These are phyloP conservation scores for Latrodectus hesperus DNA, from an alignment of 2,888 invertebrate species.

Conservation along the genomic window DNA sequence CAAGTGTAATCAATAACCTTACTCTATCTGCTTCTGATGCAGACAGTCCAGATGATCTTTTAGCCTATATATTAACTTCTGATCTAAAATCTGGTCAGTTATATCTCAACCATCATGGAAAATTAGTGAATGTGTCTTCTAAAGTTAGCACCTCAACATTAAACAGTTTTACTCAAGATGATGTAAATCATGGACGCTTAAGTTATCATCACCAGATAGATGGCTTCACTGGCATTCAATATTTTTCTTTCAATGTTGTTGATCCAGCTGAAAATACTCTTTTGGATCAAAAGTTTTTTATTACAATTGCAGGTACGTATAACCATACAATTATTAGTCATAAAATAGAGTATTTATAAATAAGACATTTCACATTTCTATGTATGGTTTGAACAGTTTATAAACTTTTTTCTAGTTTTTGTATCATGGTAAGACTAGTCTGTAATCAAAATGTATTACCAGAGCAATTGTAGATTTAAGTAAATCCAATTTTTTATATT, in stretches of 20 bases:
- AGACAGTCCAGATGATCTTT: constrained; percentile 73
- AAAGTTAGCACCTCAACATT: not conserved
- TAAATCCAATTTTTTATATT: too few relatives aligned
- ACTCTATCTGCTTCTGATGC: constrained; percentile 73
- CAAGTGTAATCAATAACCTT: constrained; percentile 70
- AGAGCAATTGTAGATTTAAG: too few relatives aligned
- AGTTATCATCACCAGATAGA: constrained; percentile 42
- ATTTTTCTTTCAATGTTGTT: constrained; percentile 73
- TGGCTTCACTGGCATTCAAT: constrained; percentile 28
- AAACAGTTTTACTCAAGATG: constrained; percentile 54
- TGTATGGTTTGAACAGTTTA: too few relatives aligned
- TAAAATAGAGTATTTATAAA: too few relatives aligned
- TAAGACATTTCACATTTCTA: too few relatives aligned
- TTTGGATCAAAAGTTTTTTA: constrained; percentile 73
- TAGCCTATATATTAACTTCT: constrained; percentile 73
- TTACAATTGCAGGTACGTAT: constrained; percentile 68
- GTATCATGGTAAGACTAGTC: too few relatives aligned
- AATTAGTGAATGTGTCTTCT: constrained; percentile 2
- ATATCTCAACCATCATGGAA: constrained; percentile 62
- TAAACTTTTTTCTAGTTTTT: too few relatives aligned
- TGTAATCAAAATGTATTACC: too few relatives aligned
- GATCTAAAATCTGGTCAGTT: constrained; percentile 73
- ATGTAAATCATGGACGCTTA: constrained; percentile 41
- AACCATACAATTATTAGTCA: too few relatives aligned
- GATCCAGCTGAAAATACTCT: constrained; percentile 74